Percentiles rank a stretch among this genome's conserved stretches.
These are phyloP conservation scores for Cephus sareptanus DNA, from an alignment of 2,888 invertebrate genomes.

Conservation along the genomic window DNA sequence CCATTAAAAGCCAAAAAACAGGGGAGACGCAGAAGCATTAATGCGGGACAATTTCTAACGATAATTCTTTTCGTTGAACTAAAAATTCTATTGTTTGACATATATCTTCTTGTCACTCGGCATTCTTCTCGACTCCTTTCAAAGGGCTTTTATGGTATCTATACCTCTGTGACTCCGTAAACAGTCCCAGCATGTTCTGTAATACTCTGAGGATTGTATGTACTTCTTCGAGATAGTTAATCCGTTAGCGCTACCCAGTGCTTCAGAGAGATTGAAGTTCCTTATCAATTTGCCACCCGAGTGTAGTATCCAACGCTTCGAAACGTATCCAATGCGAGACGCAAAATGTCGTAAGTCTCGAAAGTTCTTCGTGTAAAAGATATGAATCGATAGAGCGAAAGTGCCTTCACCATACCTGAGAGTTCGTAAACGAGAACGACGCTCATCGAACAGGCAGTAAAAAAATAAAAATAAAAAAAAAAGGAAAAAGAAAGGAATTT, in stretches of 20 bases:
- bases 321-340: background rate
- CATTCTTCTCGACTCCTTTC: background rate
- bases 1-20: background rate
- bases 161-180: background rate
- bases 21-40: background rate
- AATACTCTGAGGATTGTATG: background rate
- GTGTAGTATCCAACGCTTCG: background rate
- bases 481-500: conserved; percentile 5
- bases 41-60: background rate
- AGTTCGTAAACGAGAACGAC: conserved; percentile 43
- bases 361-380: background rate
- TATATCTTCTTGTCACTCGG: background rate
- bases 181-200: background rate
- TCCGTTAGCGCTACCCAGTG: background rate
- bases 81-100: background rate
- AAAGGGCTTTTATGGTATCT: background rate
- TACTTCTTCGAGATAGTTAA: background rate
- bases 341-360: background rate
- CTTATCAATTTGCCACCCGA: background rate
- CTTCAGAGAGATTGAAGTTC: background rate
- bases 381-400: conserved; percentile 42
- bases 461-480: conserved; percentile 13
- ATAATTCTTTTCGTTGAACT: background rate
- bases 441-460: conserved; percentile 25
- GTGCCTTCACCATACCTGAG: conserved; percentile 57